Base-by-base conservation (phyloP, 1,140 invertebrate species). In the Leptopilina boulardi region DNA sequence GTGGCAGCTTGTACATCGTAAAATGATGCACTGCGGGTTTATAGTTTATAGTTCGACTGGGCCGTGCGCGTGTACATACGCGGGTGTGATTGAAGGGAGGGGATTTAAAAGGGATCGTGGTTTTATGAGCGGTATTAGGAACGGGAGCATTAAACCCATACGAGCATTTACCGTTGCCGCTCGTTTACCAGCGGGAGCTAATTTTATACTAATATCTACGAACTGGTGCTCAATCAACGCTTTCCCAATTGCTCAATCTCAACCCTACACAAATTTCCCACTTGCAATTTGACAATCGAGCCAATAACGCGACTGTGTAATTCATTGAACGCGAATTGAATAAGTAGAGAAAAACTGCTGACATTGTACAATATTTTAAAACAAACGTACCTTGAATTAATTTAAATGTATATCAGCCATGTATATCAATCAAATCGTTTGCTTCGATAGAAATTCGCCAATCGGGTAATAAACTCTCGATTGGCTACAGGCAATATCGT, bases 71-170 rank as follows among this genome's bases (percentile, higher is more conserved):
- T 73, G 75, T 70, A 71, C 59, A 70, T 77, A 59, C 73, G 76
- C 47, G 70, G 56, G 73, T 77, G 75, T 77, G 82, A 87, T 87
- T 86, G 84, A 87, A 83, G 51, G 44, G 71, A 76, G 80, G 77
- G 81, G 85, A 88, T 87, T 88, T 88, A 83, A 86, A 89, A 87
- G 86, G 87, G 86, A 88, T 87, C 85, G 83, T 70, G 80, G 56
- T 85, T 89, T 89, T 87, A 87, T 77, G 84, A 80, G 79, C 51
- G 83, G 83, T 81, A 86, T 88, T 88, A 89, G 84, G 73, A 77
- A 75, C 80, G 76, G 77, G 75, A 34, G 70, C 77, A 79, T 82
- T 84, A 86, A 87, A 84, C 78, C 74, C 77, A 72, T 54, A 76
- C 71, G 42, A 76, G 74, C 79, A 73, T 79, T 84, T 80, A 80